Conservation (phyloP, 2,888 invertebrate genomes). For the Habroteleia sp. region DNA sequence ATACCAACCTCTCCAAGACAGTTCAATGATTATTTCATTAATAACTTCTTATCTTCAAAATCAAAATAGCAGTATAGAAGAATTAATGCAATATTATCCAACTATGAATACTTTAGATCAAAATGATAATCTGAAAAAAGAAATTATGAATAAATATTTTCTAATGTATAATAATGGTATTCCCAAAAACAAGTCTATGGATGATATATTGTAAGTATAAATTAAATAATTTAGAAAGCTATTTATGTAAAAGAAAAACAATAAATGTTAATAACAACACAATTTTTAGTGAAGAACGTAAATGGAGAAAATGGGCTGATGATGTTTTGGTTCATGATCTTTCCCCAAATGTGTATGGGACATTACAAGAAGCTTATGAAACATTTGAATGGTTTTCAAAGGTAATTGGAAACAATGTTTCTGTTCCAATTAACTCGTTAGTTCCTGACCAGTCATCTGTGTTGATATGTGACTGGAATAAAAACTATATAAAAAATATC, state of each 20-base stretch:
- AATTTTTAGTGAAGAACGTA: slow-evolving; percentile 90
- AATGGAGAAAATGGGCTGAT: slow-evolving; percentile 98
- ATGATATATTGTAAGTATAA: slow-evolving; percentile 83
- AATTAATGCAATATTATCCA: slow-evolving; percentile 90
- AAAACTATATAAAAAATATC: no score
- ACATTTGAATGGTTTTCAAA: slow-evolving; percentile 97
- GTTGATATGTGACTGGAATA: no score
- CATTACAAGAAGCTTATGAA: slow-evolving; percentile 90
- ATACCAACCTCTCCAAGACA: slow-evolving; percentile 94
- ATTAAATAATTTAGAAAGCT: not conserved
- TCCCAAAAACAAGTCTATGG: slow-evolving; percentile 82
- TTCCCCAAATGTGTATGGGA: slow-evolving; percentile 98
- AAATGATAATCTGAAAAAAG: slow-evolving; percentile 85
- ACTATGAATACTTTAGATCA: slow-evolving; percentile 86
- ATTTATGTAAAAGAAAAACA: not conserved
- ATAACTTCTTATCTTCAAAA: slow-evolving; percentile 89
- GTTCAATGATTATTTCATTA: slow-evolving; percentile 95
- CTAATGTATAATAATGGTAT: slow-evolving; percentile 88
- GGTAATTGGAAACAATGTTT: no score
- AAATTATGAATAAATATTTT: slow-evolving; percentile 94
- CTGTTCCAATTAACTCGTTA: no score
- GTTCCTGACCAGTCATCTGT: no score
- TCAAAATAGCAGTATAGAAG: slow-evolving; percentile 83
- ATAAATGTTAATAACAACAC: not conserved
- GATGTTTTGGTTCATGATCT: slow-evolving; percentile 93